Conservation (phyloP, 1,140 invertebrate genomes). For the Drosophila arizonae region DNA sequence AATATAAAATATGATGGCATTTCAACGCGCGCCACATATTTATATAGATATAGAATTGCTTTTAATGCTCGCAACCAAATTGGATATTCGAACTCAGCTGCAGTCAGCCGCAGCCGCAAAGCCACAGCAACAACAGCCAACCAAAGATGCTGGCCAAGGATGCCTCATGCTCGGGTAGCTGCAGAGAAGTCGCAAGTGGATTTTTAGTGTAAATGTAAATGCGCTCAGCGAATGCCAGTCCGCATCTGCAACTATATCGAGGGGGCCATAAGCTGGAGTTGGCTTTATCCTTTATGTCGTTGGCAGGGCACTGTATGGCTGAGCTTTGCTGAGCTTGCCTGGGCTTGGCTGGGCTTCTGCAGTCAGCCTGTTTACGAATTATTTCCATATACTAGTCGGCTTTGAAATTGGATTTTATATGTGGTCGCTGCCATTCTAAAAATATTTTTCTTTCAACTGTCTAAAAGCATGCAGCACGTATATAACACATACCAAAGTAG, state of each 20-base stretch:
- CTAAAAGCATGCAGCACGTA: slow-evolving; percentile 2
- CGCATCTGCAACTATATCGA: slow-evolving; percentile 32
- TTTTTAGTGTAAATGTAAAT: slow-evolving; percentile 52
- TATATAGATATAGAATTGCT: slow-evolving; percentile 35
- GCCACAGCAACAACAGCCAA: slow-evolving; percentile 8
- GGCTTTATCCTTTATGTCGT: slow-evolving; percentile 12
- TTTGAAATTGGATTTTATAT: slow-evolving; percentile 64
- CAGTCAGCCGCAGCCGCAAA: slow-evolving; percentile 26
- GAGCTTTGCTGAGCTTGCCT: neutral
- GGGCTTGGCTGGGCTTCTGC: neutral
- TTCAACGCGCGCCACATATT: slow-evolving; percentile 7
- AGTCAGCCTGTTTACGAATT: neutral
- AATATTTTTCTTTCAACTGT: slow-evolving; percentile 44
- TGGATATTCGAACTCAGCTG: slow-evolving; percentile 51
- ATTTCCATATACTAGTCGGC: neutral
- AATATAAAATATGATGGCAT: slow-evolving; percentile 20
- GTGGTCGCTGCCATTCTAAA: slow-evolving; percentile 32
- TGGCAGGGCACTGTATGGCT: slow-evolving; percentile 3
- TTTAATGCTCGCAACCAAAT: slow-evolving; percentile 37
- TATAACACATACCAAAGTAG: too few species aligned
- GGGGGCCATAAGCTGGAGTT: slow-evolving; percentile 17
- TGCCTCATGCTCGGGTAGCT: slow-evolving; percentile 31
- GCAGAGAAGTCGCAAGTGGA: slow-evolving; percentile 70
- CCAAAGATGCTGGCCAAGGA: slow-evolving; percentile 18
- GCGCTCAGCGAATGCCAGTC: slow-evolving; percentile 25